Conservation (phyloP, 1,140 invertebrate species). For the Philotrypesis tridentata region DNA sequence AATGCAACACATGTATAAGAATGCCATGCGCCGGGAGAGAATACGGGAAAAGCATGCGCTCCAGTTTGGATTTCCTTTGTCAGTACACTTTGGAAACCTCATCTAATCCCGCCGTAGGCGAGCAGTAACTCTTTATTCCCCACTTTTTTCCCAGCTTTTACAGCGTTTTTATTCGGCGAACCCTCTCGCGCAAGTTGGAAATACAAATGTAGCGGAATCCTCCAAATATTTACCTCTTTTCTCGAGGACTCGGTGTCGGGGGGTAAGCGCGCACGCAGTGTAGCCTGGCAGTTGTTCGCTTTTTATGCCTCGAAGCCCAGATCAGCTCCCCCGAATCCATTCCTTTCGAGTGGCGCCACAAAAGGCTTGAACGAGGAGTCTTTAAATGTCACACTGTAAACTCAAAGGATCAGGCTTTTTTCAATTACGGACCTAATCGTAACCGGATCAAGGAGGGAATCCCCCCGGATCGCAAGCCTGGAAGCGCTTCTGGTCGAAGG, state of each 20-base stretch:
- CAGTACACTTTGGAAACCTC: neutral
- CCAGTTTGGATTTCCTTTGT: neutral
- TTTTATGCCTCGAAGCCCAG: conserved; percentile 19
- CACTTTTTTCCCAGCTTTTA: conserved; percentile 62
- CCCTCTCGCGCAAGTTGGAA: conserved; percentile 48
- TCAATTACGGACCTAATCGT: conserved; percentile 44
- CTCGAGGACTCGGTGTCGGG: conserved; percentile 26
- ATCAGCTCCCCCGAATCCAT: conserved; percentile 19
- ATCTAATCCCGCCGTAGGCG: neutral
- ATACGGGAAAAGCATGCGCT: neutral
- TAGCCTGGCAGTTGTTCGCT: conserved; percentile 13
- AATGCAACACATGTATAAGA: too few relatives aligned
- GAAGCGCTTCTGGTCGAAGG: neutral
- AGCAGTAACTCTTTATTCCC: conserved; percentile 30
- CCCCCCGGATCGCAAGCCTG: neutral
- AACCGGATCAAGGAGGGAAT: conserved; percentile 28
- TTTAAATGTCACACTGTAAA: conserved; percentile 44
- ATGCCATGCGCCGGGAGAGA: too few relatives aligned
- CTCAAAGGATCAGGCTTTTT: conserved; percentile 43
- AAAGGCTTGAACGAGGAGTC: conserved; percentile 38
- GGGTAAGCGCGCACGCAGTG: neutral
- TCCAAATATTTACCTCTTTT: conserved; percentile 60
- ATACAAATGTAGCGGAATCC: conserved; percentile 51
- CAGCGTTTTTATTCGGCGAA: conserved; percentile 62
- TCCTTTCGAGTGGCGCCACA: conserved; percentile 43